These are phyloP conservation scores for Gnatocerus cornutus DNA, from an alignment of 2,888 invertebrate species.

Conservation along the genomic window DNA sequence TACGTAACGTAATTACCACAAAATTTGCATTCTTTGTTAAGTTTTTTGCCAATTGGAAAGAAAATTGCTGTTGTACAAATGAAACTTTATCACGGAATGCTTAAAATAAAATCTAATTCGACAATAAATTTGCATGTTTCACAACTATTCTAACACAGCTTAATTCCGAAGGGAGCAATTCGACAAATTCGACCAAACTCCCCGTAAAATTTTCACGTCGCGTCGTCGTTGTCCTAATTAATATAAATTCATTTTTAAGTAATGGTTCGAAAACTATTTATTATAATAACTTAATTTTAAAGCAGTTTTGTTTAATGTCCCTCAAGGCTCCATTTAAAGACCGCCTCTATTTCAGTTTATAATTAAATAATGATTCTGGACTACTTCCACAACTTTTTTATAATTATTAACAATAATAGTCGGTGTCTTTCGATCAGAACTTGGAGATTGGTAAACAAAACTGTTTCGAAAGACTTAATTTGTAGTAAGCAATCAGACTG, in stretches of 20 bases:
- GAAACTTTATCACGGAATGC: constrained; percentile 47
- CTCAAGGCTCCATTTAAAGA: constrained; percentile 43
- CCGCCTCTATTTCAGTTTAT: constrained; percentile 43
- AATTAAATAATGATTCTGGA: constrained; percentile 43
- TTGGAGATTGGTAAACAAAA: constrained; percentile 37
- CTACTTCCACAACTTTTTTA: constrained; percentile 33
- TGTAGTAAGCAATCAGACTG: constrained; percentile 37
- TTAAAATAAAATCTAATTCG: constrained; percentile 48
- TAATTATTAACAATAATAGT: constrained; percentile 40
- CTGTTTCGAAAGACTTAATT: constrained; percentile 35
- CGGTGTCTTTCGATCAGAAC: constrained; percentile 17
- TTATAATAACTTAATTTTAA: constrained; percentile 46
- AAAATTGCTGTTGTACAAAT: constrained; percentile 47
- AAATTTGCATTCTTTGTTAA: constrained; percentile 46
- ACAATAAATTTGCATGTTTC: constrained; percentile 50
- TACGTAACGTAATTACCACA: constrained; percentile 39
- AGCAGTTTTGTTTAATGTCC: constrained; percentile 43
- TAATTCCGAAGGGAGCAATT: constrained; percentile 37
- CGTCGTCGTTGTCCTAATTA: constrained; percentile 39
- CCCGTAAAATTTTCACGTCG: constrained; percentile 13
- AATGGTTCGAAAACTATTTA: constrained; percentile 42
- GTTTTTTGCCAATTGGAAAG: constrained; percentile 45
- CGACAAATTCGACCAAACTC: constrained; percentile 14
- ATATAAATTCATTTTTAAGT: constrained; percentile 46
- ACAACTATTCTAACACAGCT: constrained; percentile 46